Evolutionary conservation across 2,797 vertebrate species (phyloP), one percentile per base, ranked within the genome.

Genomic region (Kryptopterus vitreolus): DNA sequence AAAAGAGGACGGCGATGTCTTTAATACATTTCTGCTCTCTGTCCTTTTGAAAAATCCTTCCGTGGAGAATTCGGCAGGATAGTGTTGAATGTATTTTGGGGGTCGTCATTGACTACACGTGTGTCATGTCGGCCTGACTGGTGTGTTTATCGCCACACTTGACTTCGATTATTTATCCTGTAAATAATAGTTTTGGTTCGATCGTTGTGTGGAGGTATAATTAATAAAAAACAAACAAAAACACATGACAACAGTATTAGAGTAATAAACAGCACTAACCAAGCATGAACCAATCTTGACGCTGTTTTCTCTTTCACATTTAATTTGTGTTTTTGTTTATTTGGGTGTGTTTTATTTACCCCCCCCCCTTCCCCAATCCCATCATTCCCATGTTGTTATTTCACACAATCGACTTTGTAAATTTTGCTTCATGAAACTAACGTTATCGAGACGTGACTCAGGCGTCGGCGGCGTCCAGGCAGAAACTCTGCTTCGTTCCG

Each of bases 321-420:
- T 22, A 3, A 10, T 35, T 22, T 63, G n/a, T n/a, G n/a, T n/a
- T n/a, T n/a, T n/a, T n/a, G n/a, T 43, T 43, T 43, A 43, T 43
- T 9, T 43, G 38, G 38, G 10, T 43, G 4, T 65, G 38, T n/a
- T n/a, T 35, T 3, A 22, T 3, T 16, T 4, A 53, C 20, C 13
- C 52, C 18, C 52, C 18, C 82, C 82, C n/a, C n/a, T n/a, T n/a
- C n/a, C n/a, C n/a, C n/a, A n/a, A n/a, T n/a, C n/a, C n/a, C n/a
- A n/a, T n/a, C n/a, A n/a, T n/a, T 61, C 15, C 58, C 15, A 61
- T 7, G 87, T 90, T 91, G 88, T 92, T 89, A 90, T 84, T 84
- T 81, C 73, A 82, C 68, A 82, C 85, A 77, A 76, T 89, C 87
- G 87, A 43, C 38, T 9, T 43, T 10, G 10, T 43, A 22, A 33